These are phyloP conservation scores for Epirrhoe alternata DNA, from an alignment of 2,888 invertebrate genomes.

Conservation along the genomic window DNA sequence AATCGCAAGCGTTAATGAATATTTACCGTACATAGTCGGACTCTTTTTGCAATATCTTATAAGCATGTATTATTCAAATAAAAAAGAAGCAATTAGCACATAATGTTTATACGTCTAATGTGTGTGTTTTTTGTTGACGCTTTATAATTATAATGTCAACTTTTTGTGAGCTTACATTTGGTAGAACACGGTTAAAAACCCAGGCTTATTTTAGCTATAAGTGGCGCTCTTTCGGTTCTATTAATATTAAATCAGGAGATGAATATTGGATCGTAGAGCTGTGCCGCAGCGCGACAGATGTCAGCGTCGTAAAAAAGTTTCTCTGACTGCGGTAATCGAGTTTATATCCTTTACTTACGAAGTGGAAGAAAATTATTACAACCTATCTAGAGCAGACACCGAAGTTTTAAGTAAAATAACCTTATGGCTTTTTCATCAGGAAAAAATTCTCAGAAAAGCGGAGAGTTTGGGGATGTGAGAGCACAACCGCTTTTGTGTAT, in stretches of 20 bases:
- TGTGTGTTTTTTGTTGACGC: constrained; percentile 34
- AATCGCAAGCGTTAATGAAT: constrained; percentile 61
- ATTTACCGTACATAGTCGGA: constrained; percentile 60
- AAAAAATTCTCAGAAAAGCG: too few species aligned
- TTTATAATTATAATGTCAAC: constrained; percentile 47
- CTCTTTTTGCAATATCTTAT: constrained; percentile 51
- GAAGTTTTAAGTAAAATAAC: constrained; percentile 20
- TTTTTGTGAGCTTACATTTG: constrained; percentile 23
- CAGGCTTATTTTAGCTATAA: not conserved
- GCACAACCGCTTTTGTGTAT: too few species aligned
- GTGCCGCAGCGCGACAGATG: constrained; percentile 57
- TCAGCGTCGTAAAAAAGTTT: constrained; percentile 63
- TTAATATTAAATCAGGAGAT: constrained; percentile 39
- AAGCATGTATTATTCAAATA: constrained; percentile 38
- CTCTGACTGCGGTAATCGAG: constrained; percentile 49
- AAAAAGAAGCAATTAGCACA: constrained; percentile 55
- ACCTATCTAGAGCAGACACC: constrained; percentile 35
- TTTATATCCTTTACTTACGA: constrained; percentile 42
- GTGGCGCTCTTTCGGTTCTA: constrained; percentile 29
- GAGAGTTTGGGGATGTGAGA: too few species aligned
- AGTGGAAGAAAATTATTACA: constrained; percentile 38
- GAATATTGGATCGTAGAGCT: constrained; percentile 48
- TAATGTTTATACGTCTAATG: constrained; percentile 44
- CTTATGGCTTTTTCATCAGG: not conserved
- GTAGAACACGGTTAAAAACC: not conserved